phyloP scores from a whole-genome alignment of 2,797 vertebrate genomes.

The Gadopsis bispinosus region DNA sequence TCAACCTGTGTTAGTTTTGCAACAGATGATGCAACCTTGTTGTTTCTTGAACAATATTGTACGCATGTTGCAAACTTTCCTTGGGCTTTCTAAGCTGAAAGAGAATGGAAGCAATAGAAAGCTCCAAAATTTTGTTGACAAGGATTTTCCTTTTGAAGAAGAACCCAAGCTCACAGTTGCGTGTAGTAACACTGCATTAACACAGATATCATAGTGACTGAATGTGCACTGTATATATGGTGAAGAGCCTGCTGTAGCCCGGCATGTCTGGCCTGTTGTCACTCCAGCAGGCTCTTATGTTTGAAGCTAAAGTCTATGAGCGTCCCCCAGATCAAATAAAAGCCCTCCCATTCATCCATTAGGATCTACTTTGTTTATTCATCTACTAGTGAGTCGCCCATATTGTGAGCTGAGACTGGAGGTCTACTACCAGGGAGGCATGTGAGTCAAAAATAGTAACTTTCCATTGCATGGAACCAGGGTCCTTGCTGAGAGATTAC shows the following conservation, averaged over 20 bases:
- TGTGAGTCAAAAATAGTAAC: slow-evolving; percentile 70
- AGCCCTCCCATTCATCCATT: slow-evolving; percentile 62
- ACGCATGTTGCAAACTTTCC: slow-evolving; percentile 10
- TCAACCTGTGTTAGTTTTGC: slow-evolving; percentile 19
- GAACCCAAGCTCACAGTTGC: slow-evolving; percentile 8
- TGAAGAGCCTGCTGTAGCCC: slow-evolving; percentile 2
- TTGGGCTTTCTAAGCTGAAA: background rate
- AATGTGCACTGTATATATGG: slow-evolving; percentile 9
- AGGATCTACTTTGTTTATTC: slow-evolving; percentile 67
- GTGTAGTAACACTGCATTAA: background rate
- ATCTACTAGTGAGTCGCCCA: slow-evolving; percentile 23
- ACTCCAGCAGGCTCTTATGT: slow-evolving; percentile 16
- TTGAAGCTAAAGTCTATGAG: slow-evolving; percentile 35
- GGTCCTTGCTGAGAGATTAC: slow-evolving; percentile 44
- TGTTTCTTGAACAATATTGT: slow-evolving; percentile 26
- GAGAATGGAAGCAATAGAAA: slow-evolving; percentile 17
- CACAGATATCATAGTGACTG: background rate
- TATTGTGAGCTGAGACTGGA: slow-evolving; percentile 46
- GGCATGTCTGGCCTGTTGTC: slow-evolving; percentile 37
- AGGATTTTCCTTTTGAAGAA: background rate
- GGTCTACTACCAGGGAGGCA: slow-evolving; percentile 48
- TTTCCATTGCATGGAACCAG: slow-evolving; percentile 67
- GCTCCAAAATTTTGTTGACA: background rate
- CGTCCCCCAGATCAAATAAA: slow-evolving; percentile 58
- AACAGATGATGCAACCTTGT: slow-evolving; percentile 10